Conservation (phyloP, 2,113 vertebrate species). For the Himantopus leucocephalus region DNA sequence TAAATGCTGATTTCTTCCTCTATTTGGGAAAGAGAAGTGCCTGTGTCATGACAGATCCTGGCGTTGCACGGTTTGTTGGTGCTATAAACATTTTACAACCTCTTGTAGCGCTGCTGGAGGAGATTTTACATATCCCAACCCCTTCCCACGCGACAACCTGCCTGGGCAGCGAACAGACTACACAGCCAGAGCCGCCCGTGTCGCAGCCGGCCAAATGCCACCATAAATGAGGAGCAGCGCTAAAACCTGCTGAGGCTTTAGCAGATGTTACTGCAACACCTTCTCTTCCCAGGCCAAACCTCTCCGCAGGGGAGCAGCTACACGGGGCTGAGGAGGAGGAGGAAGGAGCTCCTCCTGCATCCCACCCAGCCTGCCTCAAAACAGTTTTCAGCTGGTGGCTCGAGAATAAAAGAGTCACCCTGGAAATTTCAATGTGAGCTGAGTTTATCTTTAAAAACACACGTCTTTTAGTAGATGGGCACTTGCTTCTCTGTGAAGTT, state of each 20-base stretch:
- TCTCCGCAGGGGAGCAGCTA: neutral
- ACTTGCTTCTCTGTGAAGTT: neutral
- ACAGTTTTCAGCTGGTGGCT: neutral
- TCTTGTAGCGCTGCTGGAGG: neutral
- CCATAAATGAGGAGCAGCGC: neutral
- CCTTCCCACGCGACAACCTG: neutral
- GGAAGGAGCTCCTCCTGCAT: neutral
- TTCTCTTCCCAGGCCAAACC: neutral
- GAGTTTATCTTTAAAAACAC: neutral
- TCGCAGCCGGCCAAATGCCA: neutral
- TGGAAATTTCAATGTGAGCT: accelerated
- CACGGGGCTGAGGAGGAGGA: neutral
- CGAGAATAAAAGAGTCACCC: neutral
- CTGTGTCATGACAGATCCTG: accelerated
- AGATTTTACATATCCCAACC: neutral
- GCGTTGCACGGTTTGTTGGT: neutral
- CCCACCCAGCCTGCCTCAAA: neutral
- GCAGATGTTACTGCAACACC: neutral
- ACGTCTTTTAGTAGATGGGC: neutral
- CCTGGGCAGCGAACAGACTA: neutral
- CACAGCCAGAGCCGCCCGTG: neutral
- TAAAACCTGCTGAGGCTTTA: neutral
- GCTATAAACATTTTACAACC: neutral
- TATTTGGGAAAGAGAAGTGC: neutral
- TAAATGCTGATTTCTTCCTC: neutral